Conservation (phyloP, 2,797 vertebrate species). For the Pangasius djambal region DNA sequence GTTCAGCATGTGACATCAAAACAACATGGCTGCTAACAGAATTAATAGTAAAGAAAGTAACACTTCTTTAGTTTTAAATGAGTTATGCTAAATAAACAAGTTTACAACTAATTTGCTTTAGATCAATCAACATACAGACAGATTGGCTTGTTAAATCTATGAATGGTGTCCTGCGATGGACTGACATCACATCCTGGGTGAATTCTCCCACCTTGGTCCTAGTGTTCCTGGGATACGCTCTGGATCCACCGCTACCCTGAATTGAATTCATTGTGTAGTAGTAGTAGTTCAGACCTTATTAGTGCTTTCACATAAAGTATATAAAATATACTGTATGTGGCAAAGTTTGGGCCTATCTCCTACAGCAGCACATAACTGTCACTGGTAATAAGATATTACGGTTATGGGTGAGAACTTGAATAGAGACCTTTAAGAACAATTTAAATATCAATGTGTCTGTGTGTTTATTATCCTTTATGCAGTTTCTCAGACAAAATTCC, state of each 20-base stretch:
- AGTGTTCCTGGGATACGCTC: background rate
- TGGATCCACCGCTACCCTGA: background rate
- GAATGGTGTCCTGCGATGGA: background rate
- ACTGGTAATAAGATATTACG: background rate
- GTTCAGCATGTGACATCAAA: too few species aligned
- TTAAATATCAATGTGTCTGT: background rate
- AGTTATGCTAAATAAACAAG: too few species aligned
- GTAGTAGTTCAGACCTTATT: background rate
- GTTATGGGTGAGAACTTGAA: background rate
- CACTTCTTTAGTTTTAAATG: too few species aligned
- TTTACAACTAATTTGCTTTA: too few species aligned
- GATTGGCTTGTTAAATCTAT: too few species aligned
- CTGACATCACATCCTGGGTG: background rate
- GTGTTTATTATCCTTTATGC: slow-evolving; percentile 12
- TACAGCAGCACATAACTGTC: background rate
- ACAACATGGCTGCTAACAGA: too few species aligned
- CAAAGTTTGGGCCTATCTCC: background rate
- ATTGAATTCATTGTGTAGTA: background rate
- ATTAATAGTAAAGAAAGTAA: too few species aligned
- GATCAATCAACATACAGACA: too few species aligned
- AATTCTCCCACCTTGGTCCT: background rate
- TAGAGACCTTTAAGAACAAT: background rate
- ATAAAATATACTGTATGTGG: background rate
- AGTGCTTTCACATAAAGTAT: background rate
- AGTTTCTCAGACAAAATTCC: background rate